Evolutionary conservation across 2,888 invertebrate species (phyloP).

Genomic region (Drosophila meridionalis): DNA sequence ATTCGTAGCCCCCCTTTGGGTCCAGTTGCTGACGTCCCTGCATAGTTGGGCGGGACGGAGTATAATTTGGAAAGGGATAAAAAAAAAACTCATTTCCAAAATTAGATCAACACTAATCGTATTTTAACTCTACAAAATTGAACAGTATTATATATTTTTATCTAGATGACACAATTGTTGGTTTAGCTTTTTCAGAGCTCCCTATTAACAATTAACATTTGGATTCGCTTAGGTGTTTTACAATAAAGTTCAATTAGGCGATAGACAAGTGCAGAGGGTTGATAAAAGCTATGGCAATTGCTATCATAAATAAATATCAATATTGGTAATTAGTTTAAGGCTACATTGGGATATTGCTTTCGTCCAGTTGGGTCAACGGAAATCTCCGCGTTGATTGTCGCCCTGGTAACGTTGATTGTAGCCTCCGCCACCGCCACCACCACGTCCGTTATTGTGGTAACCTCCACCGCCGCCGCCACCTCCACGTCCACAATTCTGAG

Average conservation of each 20-base stretch:
- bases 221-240: slow-evolving; percentile 12
- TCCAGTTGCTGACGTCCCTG: slow-evolving; percentile 8
- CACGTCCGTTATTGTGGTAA: slow-evolving; percentile 61
- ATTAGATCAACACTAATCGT: slow-evolving; percentile 26
- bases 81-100: slow-evolving; percentile 8
- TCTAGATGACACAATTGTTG: slow-evolving; percentile 58
- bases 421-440: slow-evolving; percentile 55
- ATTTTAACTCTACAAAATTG: slow-evolving; percentile 35
- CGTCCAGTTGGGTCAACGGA: slow-evolving; percentile 15
- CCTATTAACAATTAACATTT: slow-evolving; percentile 42
- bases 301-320: slow-evolving; percentile 49
- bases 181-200: slow-evolving; percentile 43
- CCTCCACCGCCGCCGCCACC: slow-evolving; percentile 25
- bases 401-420: slow-evolving; percentile 54
- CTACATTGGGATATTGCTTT: slow-evolving; percentile 5
- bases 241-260: slow-evolving; percentile 20
- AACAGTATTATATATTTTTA: slow-evolving; percentile 41
- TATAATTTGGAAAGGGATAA: slow-evolving; percentile 10
- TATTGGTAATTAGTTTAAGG: slow-evolving; percentile 22
- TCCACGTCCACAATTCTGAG: slow-evolving; percentile 47
- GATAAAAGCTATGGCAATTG: slow-evolving; percentile 23
- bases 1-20: background rate
- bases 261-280: slow-evolving; percentile 6
- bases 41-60: background rate
- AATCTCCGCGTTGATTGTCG: slow-evolving; percentile 53